Percentiles rank a stretch among this genome's conserved stretches.
Conservation (phyloP, 1,140 invertebrate species). For the Papilio helenus region DNA sequence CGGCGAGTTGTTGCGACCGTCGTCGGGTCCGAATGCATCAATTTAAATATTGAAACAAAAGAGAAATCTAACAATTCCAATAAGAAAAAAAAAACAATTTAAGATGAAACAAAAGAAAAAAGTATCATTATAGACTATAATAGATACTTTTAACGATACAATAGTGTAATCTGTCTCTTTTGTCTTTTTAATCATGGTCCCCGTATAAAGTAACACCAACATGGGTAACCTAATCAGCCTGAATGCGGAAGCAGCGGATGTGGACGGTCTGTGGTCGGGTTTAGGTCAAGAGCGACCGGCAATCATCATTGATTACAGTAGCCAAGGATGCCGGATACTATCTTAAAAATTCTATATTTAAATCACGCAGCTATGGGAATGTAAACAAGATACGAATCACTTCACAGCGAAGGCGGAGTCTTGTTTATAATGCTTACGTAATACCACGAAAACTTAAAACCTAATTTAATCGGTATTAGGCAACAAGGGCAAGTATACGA, state of each 20-base stretch:
- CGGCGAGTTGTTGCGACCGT: slow-evolving; percentile 31
- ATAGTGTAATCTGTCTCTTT: not conserved
- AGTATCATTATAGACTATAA: too few relatives aligned
- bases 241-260: slow-evolving; percentile 44
- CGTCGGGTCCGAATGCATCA: too few relatives aligned
- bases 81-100: too few relatives aligned
- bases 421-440: slow-evolving; percentile 21
- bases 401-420: slow-evolving; percentile 20
- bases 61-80: too few relatives aligned
- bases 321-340: slow-evolving; percentile 57
- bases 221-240: slow-evolving; percentile 30
- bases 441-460: slow-evolving; percentile 19
- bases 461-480: not conserved
- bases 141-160: too few relatives aligned
- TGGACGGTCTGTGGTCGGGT: slow-evolving; percentile 44
- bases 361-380: slow-evolving; percentile 39
- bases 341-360: slow-evolving; percentile 51
- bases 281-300: slow-evolving; percentile 69
- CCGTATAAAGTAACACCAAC: not conserved
- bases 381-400: slow-evolving; percentile 29
- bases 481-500: not conserved
- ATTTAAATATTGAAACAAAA: too few relatives aligned
- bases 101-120: too few relatives aligned
- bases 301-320: slow-evolving; percentile 55
- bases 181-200: slow-evolving; percentile 29